phyloP scores from a whole-genome alignment of 2,888 invertebrate species.

The Itoplectis maculator region DNA sequence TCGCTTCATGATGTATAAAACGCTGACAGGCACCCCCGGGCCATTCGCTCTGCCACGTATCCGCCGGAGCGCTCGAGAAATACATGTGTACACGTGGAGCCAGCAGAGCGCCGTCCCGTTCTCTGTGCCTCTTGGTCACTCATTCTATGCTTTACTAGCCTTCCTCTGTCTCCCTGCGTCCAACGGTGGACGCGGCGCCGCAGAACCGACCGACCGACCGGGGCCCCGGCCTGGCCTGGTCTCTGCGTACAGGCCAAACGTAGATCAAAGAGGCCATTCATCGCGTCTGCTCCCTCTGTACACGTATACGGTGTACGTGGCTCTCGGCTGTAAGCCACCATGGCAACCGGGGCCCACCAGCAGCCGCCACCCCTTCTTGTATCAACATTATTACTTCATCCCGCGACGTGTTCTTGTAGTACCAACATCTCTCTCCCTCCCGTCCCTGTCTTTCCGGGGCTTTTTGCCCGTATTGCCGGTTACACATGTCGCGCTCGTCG shows the following conservation, averaged over 20 bases:
- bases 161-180: conserved; percentile 47
- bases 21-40: conserved; percentile 53
- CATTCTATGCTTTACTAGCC: conserved; percentile 37
- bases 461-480: conserved; percentile 15
- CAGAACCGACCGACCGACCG: conserved; percentile 56
- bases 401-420: conserved; percentile 61
- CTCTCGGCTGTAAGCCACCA: conserved; percentile 68
- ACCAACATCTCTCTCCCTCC: conserved; percentile 30
- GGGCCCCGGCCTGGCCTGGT: background rate
- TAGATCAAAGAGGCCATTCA: conserved; percentile 82
- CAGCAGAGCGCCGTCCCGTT: conserved; percentile 31
- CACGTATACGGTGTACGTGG: conserved; percentile 62
- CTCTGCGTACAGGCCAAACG: conserved; percentile 71
- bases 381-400: conserved; percentile 76
- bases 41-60: conserved; percentile 47
- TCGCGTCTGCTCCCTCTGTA: conserved; percentile 66
- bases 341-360: conserved; percentile 64
- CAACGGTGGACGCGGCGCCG: conserved; percentile 52
- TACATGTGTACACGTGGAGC: conserved; percentile 25
- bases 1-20: conserved; percentile 59
- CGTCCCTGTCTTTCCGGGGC: conserved; percentile 46
- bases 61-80: conserved; percentile 58
- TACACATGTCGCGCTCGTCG: background rate
- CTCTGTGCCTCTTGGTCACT: conserved; percentile 55
- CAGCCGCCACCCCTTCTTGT: conserved; percentile 54